Evolutionary conservation across 2,797 vertebrate species (phyloP).

Genomic region (Thamnophis elegans): DNA sequence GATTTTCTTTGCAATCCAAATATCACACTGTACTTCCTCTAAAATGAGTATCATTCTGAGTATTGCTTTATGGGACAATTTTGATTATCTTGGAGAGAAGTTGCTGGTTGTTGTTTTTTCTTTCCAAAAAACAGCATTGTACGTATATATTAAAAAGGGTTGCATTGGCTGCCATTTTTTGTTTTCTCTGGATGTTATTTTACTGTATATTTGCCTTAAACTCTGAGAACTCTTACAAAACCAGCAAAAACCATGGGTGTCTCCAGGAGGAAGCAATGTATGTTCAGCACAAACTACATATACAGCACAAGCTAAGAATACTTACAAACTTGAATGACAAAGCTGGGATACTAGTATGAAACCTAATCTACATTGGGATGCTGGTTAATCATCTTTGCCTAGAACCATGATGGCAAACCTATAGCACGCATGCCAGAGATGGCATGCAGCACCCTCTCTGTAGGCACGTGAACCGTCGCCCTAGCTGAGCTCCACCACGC

Average conservation of each 20-base stretch:
- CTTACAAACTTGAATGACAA: not conserved
- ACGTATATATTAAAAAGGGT: slow-evolving; percentile 45
- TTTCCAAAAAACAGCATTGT: slow-evolving; percentile 32
- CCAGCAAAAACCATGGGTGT: slow-evolving; percentile 17
- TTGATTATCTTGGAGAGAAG: slow-evolving; percentile 69
- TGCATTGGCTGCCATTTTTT: slow-evolving; percentile 55
- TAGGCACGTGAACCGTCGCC: too few species aligned
- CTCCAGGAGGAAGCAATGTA: not conserved
- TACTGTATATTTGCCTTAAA: slow-evolving; percentile 30
- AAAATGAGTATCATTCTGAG: slow-evolving; percentile 62
- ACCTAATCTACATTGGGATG: not conserved
- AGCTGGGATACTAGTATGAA: not conserved
- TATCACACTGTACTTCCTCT: slow-evolving; percentile 60
- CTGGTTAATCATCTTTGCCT: slow-evolving; percentile 25
- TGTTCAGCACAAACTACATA: not conserved
- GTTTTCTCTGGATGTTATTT: slow-evolving; percentile 67
- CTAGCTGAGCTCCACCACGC: too few species aligned
- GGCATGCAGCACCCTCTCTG: too few species aligned
- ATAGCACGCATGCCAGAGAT: too few species aligned
- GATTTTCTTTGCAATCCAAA: slow-evolving; percentile 36
- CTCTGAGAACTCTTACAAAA: slow-evolving; percentile 42
- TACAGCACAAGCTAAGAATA: too few species aligned
- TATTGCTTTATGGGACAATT: slow-evolving; percentile 61
- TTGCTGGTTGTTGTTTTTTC: slow-evolving; percentile 30
- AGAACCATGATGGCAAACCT: not conserved